Base-by-base conservation (phyloP, 1,140 invertebrate species). In the Brachionus asplanchnoidis region DNA sequence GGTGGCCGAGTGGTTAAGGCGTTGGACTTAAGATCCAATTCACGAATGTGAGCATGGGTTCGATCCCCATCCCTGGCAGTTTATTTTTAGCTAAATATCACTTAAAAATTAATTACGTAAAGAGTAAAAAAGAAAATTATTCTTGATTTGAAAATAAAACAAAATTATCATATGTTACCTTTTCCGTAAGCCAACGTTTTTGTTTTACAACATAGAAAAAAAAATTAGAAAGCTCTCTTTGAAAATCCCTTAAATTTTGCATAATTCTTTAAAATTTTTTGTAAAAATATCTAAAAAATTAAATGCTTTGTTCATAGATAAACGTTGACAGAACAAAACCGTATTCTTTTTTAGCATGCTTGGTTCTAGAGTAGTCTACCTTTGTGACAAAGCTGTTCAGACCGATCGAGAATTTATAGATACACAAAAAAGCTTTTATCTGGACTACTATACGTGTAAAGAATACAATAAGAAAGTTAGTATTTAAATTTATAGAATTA, bases 391-490 rank as follows among this genome's bases (percentile, higher is more conserved):
- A 60, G 53, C 53, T 3, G 53, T 60, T 23, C 53, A 60, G 9
- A 60, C 53, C 9, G 53, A 60, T 60, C 17, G 53, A 60, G 53
- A 60, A 26, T 60, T 5, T 9, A 60, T 23, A 9, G 53, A 60
- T 9, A 2, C n/a, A 0, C 53, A 60, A 60, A 60, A 60, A 20
- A 60, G 53, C 17, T 60, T 60, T 36, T 70, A 70, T 70, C 36
- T 70, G 26, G 66, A 70, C 26, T 70, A 70, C 23, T 70, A 36
- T 23, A 70, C 66, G 14, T 70, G 28, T 23, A 70, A 36, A 28
- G 66, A 70, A 70, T 70, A 70, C 36, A 70, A 70, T 70, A 70
- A 70, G 23, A 70, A 70, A 36, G 66, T n/a, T n/a, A n/a, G n/a
- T 70, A 36, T 36, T 32, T 6, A 40, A 40, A n/a, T 70, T 70